Evolutionary conservation across 2,797 vertebrate species (phyloP).

Genomic region (Acropternis orthonyx): DNA sequence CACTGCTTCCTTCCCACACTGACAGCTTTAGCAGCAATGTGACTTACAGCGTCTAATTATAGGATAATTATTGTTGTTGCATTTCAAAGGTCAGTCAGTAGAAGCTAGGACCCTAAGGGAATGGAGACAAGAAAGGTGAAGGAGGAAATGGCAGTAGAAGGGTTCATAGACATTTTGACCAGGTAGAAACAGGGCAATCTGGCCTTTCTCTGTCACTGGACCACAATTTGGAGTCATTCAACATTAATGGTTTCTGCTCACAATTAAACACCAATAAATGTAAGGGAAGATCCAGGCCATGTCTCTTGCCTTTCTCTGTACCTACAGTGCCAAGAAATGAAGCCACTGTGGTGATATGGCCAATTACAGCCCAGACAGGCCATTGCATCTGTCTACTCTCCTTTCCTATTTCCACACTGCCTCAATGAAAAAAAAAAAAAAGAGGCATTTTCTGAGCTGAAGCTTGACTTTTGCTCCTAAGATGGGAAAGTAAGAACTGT

Average conservation of each 20-base stretch:
- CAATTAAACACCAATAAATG: not conserved
- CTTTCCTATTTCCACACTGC: not conserved
- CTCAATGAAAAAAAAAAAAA: not conserved
- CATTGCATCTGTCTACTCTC: not conserved
- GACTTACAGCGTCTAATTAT: slow-evolving; percentile 64
- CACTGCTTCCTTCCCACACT: slow-evolving; percentile 21
- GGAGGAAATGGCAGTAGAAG: slow-evolving; percentile 30
- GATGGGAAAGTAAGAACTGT: not conserved
- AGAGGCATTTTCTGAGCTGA: not conserved
- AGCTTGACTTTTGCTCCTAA: not conserved
- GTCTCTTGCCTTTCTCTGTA: not conserved
- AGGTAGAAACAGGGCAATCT: not conserved
- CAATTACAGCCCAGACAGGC: not conserved
- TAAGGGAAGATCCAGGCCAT: not conserved
- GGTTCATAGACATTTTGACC: not conserved
- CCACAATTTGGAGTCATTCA: not conserved
- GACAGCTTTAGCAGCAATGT: slow-evolving; percentile 42
- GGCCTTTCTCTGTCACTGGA: not conserved
- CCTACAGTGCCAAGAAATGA: not conserved
- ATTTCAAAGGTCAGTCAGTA: slow-evolving; percentile 55
- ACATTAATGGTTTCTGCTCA: not conserved
- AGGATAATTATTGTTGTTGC: slow-evolving; percentile 69
- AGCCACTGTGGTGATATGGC: not conserved
- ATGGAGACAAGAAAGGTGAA: slow-evolving; percentile 38
- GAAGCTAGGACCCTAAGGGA: slow-evolving; percentile 62